phyloP scores from a whole-genome alignment of 2,113 vertebrate genomes.

The Lepisosteus osseus region DNA sequence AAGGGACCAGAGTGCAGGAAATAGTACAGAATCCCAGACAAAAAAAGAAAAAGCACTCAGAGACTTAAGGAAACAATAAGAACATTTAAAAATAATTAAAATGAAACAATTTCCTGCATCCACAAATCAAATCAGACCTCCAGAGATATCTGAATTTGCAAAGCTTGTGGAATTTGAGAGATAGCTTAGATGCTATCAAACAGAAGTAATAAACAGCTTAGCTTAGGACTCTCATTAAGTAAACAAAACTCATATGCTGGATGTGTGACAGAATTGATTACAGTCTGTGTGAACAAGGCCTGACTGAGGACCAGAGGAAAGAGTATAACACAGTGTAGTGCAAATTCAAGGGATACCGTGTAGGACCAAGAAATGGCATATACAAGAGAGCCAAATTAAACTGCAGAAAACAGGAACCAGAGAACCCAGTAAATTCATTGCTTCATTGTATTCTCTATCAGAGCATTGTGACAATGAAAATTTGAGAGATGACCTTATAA shows the following conservation, averaged over 20 bases:
- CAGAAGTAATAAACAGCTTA: background rate
- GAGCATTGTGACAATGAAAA: constrained; percentile 1
- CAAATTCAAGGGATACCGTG: background rate
- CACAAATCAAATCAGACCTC: background rate
- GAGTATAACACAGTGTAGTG: background rate
- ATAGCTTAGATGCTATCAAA: background rate
- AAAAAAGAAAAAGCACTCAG: background rate
- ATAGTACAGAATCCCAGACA: too few relatives aligned
- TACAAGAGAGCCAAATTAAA: background rate
- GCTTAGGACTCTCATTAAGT: background rate
- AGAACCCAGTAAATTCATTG: background rate
- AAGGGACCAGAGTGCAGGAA: background rate
- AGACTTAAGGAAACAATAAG: background rate
- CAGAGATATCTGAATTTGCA: background rate
- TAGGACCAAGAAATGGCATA: background rate
- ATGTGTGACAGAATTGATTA: background rate
- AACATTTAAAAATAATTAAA: background rate
- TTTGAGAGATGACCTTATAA: background rate
- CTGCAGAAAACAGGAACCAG: background rate
- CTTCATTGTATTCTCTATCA: background rate
- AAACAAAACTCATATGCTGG: background rate
- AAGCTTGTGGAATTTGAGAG: background rate
- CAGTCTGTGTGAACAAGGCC: background rate
- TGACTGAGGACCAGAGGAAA: background rate
- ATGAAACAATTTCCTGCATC: background rate